Evolutionary conservation across 1,140 invertebrate genomes (phyloP), one percentile per base, ranked within the genome.

Genomic region (Leptopilina clavipes): DNA sequence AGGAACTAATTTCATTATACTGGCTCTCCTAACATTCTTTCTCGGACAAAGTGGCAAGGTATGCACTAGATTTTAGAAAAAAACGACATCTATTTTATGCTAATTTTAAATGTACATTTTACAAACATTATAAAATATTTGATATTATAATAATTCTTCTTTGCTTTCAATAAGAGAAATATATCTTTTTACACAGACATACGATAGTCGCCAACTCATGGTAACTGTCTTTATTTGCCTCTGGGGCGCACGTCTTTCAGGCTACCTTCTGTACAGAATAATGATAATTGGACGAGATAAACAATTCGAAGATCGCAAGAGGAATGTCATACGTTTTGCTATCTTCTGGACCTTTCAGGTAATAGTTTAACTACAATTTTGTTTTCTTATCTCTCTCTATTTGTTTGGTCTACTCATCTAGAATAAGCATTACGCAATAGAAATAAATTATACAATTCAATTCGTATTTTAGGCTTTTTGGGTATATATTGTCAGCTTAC

Each of bases 271-370:
- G 3, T 97, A 97, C 87, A 92, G 97, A 78, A 97, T 97, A 76
- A 92, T 97, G 37, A 96, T 96, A 90, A 95, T 97, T 80, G 97
- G 97, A 14, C 93, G 96, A 83, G 96, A 98, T 87, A 96, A 96
- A 81, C 93, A 96, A 82, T 98, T 98, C 86, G 96, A 97, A 85
- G 96, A 97, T 89, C 95, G 95, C 76, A 93, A 95, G 76, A 95
- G 95, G 78, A 97, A 97, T 84, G 93, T 95, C 6, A 93, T 97
- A 37, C 92, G 95, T 80, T 97, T 97, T 88, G 96, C 95, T 22
- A 94, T 97, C 0, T 98, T 97, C 88, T 98, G 96, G 94, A 96
- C 95, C 0, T 97, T 98, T 89, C 96, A 96, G 92, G 95, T 96
- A 90, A 81, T 5, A 31, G 25, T 31, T n/a, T n/a, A n/a, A n/a